A percentile compares a stretch with the other conserved stretches of the same genome.
These are phyloP conservation scores for Semnornis frantzii DNA, from an alignment of 2,113 vertebrate species.

Conservation along the genomic window DNA sequence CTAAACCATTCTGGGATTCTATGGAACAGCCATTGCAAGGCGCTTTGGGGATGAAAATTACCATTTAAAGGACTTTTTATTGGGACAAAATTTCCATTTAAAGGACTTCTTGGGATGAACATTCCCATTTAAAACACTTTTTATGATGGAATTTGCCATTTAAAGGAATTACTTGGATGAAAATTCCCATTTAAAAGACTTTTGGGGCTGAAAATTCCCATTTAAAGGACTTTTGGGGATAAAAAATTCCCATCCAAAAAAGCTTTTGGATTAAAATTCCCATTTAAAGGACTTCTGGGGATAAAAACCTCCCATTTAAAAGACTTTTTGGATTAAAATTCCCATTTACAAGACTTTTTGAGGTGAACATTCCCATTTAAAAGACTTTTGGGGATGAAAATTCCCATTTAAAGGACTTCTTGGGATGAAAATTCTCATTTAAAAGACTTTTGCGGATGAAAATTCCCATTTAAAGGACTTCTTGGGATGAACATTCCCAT, in stretches of 20 bases:
- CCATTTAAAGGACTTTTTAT: too few relatives aligned
- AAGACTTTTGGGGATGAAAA: neutral
- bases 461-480: neutral
- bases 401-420: fast-evolving
- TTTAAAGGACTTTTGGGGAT: too few relatives aligned
- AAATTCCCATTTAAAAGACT: fast-evolving
- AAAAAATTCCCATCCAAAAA: too few relatives aligned
- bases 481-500: neutral
- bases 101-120: neutral
- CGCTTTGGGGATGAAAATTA: too few relatives aligned
- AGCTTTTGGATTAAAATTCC: too few relatives aligned
- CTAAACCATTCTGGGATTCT: too few relatives aligned
- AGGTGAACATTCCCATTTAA: neutral
- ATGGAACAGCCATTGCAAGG: too few relatives aligned
- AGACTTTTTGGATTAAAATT: neutral
- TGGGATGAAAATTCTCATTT: neutral
- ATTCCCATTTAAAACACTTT: too few relatives aligned
- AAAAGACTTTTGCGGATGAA: neutral
- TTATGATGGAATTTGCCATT: too few relatives aligned
- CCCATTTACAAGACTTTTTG: neutral
- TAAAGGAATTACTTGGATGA: neutral
- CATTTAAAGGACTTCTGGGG: neutral
- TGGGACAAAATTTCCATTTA: neutral
- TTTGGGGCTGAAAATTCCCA: too few relatives aligned
- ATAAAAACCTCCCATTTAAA: neutral